Base-by-base conservation (phyloP, 2,797 vertebrate genomes). In the Natrix natrix region DNA sequence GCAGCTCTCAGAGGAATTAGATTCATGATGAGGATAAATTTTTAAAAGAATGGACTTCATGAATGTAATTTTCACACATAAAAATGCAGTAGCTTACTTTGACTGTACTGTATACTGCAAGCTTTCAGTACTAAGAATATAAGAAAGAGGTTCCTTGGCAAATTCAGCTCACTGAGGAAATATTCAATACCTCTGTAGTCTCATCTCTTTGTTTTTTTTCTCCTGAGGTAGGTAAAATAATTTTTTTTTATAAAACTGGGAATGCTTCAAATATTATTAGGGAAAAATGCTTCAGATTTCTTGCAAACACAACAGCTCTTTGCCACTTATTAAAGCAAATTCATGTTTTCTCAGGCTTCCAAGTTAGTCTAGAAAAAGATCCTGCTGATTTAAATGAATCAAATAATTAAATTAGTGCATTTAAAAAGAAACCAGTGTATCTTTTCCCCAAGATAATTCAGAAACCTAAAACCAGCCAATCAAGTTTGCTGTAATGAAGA, bases 171-270 rank as follows among this genome's bases (percentile, higher is more conserved):
- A 43, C 89, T 89, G 22, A 74, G 63, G 94, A 94, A 92, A 94
- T 90, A 91, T 94, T 87, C 78, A 95, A 94, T 94, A 28, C 0
- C 93, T 95, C 66, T 74, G 1, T 4, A 83, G 24, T 24, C 61
- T 87, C 37, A 32, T 57, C 37, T 57, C 66, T 92, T 94, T 61
- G 83, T 48, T 93, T 93, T 92, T 93, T 94, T 94, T 92, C 87
- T 94, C 94, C 91, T 95, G 96, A 97, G 96, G 95, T 96, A 97
- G 96, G 96, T 95, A 95, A 96, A 95, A 94, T 83, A 48, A 48
- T 83, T 83, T 83, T 60, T 43, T 24, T 43, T 24, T 83, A 48
- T 83, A 48, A 83, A 48, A 48, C 43, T 83, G 43, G 20, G 20
- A 22, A 20, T 48, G 10, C 20, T 83, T 24, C 74, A 83, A 83